Base-by-base conservation (phyloP, 2,797 vertebrate species). In the Artibeus jamaicensis region DNA sequence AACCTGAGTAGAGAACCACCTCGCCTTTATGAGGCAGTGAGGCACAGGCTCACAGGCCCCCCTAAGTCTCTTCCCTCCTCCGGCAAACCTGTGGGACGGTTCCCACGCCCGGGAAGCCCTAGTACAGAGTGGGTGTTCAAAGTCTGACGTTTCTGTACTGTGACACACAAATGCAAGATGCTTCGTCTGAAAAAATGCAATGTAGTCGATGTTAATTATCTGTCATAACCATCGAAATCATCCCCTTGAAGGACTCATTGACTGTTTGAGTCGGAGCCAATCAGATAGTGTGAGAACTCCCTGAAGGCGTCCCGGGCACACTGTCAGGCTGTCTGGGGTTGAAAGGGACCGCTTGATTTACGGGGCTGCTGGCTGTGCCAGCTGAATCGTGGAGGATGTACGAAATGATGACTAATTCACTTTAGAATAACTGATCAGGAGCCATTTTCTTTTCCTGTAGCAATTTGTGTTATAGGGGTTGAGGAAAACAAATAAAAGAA, bases 371-470 rank as follows among this genome's bases (percentile, higher is more conserved):
- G 24, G 2, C 14, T 6, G 0, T 76, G 24, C 76, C 55, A 59
- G 79, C 24, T 37, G 67, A 81, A 71, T 10, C 32, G 84, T 42
- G 14, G 48, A 46, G 26, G 62, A 65, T 34, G 16, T 42, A 39
- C 34, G 88, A 79, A 93, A 81, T 9, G 44, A n/a, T 76, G 65
- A 67, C 73, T 10, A 57, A 71, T 73, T 71, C 34, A 77, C n/a
- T 53, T 89, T 32, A 37, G 34, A n/a, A 57, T 79, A 93, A 78
- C 46, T 90, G 32, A 77, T 83, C 42, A 84, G 26, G 26, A 95
- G 29, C 15, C 15, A 71, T 26, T 57, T 82, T 70, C 16, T 50
- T 46, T 48, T 76, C 48, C 46, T 37, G 9, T 34, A 53, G 18
- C 16, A 46, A 50, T 87, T 44, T 86, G 11, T 34, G 53, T 34